Base-by-base conservation (phyloP, 2,113 vertebrate genomes). In the Tachycineta bicolor region DNA sequence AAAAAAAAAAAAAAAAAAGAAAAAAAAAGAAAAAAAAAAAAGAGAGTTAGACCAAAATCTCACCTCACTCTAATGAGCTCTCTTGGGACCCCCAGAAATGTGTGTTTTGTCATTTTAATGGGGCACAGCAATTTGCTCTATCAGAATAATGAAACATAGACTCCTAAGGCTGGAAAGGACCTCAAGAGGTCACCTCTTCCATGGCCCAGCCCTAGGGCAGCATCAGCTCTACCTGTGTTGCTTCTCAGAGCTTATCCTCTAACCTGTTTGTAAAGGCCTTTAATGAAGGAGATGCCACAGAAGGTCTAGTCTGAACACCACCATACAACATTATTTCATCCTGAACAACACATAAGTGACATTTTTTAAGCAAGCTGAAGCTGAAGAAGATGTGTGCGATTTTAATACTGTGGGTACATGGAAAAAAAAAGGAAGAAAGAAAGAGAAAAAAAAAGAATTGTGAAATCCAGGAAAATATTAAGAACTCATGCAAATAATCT, bases 61-160 rank as follows among this genome's bases (percentile, higher is more conserved):
- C 76, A 83, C 86, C 83, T 90, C 83, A 21, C 43, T 87, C 80
- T 97, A 97, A 97, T 93, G 93, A 97, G 96, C 29, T 92, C 95
- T 93, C 83, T 56, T 0, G 91, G 56, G 96, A 88, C 31, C 24
- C 52, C 56, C 86, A 71, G 74, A 88, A 89, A 74, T 34, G 24
- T 67, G 39, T 89, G 56, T 81, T 89, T 14, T 83, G 87, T 31
- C 80, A 37, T 81, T 97, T 94, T 94, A 94, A 93, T 83, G 83
- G 89, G 39, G 60, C 56, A 83, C 4, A 12, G 80, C 79, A 93
- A 92, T 94, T 74, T 89, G 26, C 39, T 89, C 73, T 47, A 90
- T 87, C 83, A 86, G 86, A 92, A 96, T 86, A 94, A 92, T 70
- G 71, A 83, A 93, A 78, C 34, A 11, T 83, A 55, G 59, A 37